Base-by-base conservation (phyloP, 2,888 invertebrate genomes). In the Aspidiotus destructor region DNA sequence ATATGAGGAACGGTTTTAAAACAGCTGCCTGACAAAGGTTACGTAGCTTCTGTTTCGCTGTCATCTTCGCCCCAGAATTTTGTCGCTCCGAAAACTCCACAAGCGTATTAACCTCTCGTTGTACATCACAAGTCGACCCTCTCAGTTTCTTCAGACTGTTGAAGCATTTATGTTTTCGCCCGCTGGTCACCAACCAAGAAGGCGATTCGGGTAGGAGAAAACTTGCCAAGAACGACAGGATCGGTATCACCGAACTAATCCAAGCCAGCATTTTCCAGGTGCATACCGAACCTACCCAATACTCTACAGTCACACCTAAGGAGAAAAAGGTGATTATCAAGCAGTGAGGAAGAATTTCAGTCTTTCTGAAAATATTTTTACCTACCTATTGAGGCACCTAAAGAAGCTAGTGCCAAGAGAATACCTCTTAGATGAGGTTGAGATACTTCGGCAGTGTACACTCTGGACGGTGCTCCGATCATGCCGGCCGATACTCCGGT, bases 381-480 rank as follows among this genome's bases (percentile, higher is more conserved):
- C 71, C 70, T 65, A 74, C 88, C 88, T 41, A 86, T 81, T 58
- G 87, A 87, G 0, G 88, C 85, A 0, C 85, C 84, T 0, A 88
- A 84, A 53, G 88, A 87, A 0, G 86, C 83, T 52, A 87, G 76
- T 0, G 87, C 85, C 0, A 86, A 85, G 8, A 88, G 78, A 82
- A 86, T 85, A 1, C 88, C 89, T n/a, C 89, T 79, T 0, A 87
- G 78, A 75, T 87, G 86, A 0, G 86, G 86, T 72, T 87, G 86
- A 0, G 87, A 84, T 0, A 87, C 85, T 74, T 86, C 86, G 41
- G 84, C 84, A 0, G 86, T 85, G 77, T 86, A 86, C 0, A 86
- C 86, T 7, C 86, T 78, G 0, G 86, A 85, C 1, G 86, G 86
- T 0, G 86, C 86, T 0, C 86, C 86, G 42, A 86, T 84, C 85